Conservation (phyloP, 1,140 invertebrate genomes). For the Meloidogyne hapla region DNA sequence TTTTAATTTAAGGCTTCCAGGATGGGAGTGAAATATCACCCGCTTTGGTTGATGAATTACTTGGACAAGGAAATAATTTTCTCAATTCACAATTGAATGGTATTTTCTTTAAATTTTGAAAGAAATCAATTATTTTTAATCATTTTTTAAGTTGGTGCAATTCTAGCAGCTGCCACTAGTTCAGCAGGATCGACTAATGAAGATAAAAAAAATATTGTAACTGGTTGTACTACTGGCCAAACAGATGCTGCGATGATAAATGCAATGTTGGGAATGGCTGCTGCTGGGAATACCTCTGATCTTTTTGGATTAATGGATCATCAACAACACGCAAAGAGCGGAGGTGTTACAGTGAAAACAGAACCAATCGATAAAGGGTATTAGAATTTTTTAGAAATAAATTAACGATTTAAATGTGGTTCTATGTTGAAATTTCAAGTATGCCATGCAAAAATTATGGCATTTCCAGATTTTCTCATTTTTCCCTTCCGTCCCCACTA, state of each 20-base stretch:
- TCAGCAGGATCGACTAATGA: background rate
- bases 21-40: background rate
- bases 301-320: constrained; percentile 3
- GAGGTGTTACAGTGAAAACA: background rate
- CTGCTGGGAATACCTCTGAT: background rate
- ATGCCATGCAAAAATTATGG: no score
- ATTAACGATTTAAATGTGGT: no score
- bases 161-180: background rate
- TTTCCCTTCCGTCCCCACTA: no score
- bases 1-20: constrained; percentile 1
- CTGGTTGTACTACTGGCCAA: background rate
- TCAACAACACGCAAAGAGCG: background rate
- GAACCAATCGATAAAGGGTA: background rate
- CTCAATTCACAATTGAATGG: background rate
- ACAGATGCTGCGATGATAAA: background rate
- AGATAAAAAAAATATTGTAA: background rate
- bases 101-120: background rate
- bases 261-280: background rate
- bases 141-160: background rate
- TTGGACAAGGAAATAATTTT: constrained; percentile 17
- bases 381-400: background rate
- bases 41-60: constrained; percentile 18
- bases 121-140: background rate
- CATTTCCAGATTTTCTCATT: no score
- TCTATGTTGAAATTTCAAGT: no score